Evolutionary conservation across 2,797 vertebrate species (phyloP).

Genomic region (Ceryle rudis): DNA sequence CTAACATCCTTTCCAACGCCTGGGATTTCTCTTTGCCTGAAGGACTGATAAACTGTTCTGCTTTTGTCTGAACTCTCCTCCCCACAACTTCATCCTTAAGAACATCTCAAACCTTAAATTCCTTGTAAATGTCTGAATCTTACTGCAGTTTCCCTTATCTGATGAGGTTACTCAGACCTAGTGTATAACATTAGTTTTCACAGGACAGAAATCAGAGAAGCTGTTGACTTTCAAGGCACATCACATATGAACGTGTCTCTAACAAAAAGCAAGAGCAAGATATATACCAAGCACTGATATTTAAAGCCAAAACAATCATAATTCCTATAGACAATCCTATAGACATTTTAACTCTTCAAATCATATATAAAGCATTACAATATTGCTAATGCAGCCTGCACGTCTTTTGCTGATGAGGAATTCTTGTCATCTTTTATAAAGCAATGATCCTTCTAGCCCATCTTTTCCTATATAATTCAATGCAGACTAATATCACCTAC

Average conservation of each 20-base stretch:
- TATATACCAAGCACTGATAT: neutral
- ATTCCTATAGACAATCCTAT: neutral
- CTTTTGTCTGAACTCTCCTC: neutral
- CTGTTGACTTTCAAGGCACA: neutral
- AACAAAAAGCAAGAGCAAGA: neutral
- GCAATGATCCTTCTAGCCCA: neutral
- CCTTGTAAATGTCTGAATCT: neutral
- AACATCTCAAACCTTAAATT: neutral
- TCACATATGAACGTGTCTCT: neutral
- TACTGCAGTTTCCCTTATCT: neutral
- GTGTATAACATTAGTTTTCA: neutral
- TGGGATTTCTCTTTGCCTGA: neutral
- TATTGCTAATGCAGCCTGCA: neutral
- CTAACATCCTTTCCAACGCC: rapidly evolving
- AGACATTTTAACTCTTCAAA: neutral
- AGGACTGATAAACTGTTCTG: neutral
- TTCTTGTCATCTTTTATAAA: neutral
- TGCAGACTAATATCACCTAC: neutral
- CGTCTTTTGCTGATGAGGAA: neutral
- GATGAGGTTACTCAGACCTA: neutral
- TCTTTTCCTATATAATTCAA: neutral
- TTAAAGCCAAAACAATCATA: neutral
- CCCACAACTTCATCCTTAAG: neutral
- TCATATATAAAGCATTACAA: neutral
- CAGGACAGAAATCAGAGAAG: neutral